Percentiles rank a stretch among this genome's conserved stretches.
These are phyloP conservation scores for Hyla sarda DNA, from an alignment of 2,113 vertebrate species.

Conservation along the genomic window DNA sequence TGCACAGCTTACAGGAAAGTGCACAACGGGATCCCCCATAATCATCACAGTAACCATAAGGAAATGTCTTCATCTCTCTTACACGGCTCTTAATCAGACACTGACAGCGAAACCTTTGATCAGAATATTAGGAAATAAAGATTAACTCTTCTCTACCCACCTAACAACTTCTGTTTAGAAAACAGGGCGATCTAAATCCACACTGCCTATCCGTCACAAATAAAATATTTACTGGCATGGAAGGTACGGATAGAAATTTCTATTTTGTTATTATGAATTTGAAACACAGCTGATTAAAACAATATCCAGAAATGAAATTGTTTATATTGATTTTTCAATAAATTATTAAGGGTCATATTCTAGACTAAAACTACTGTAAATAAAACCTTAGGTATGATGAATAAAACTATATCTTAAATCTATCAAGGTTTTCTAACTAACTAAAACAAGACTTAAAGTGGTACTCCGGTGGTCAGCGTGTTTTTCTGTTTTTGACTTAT, in stretches of 20 bases:
- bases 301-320: too few species aligned
- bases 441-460: too few species aligned
- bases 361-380: too few species aligned
- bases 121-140: constrained; percentile 72
- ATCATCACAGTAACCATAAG: constrained; percentile 82
- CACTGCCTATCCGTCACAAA: not conserved
- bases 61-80: constrained; percentile 83
- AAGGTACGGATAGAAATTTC: not conserved
- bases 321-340: too few species aligned
- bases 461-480: too few species aligned
- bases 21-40: constrained; percentile 76
- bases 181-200: not conserved
- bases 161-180: not conserved
- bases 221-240: not conserved
- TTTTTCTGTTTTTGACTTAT: too few species aligned
- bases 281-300: not conserved
- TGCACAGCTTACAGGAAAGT: constrained; percentile 75
- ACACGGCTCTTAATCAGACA: constrained; percentile 81
- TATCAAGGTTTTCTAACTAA: too few species aligned
- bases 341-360: too few species aligned
- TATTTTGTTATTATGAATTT: not conserved
- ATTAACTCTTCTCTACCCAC: constrained; percentile 68
- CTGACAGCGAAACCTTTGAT: constrained; percentile 82
- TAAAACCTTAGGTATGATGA: too few species aligned
- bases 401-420: too few species aligned